Evolutionary conservation across 2,113 vertebrate genomes (phyloP).

Genomic region (Carassius carassius): DNA sequence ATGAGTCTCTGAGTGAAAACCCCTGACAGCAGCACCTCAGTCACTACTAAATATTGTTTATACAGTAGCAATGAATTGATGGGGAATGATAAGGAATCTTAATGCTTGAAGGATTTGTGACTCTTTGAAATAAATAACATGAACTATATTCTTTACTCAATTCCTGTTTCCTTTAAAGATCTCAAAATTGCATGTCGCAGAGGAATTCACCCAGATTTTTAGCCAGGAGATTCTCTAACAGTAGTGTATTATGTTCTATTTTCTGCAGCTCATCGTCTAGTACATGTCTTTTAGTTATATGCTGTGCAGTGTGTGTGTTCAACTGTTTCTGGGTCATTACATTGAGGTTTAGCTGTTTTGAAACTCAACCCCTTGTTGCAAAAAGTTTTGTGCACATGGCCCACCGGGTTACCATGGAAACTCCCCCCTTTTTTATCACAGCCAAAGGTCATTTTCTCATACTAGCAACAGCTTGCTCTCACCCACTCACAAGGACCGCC

Average conservation of each 20-base stretch:
- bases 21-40: no score
- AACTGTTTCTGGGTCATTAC: neutral
- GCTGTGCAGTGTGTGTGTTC: neutral
- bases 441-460: constrained; percentile 77
- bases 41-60: no score
- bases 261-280: neutral
- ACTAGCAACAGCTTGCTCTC: constrained; percentile 71
- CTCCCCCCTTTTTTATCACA: constrained; percentile 71
- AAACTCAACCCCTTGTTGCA: constrained; percentile 72
- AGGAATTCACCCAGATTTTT: neutral
- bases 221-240: neutral
- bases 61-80: no score
- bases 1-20: constrained; percentile 36
- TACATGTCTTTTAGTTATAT: neutral
- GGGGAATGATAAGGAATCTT: no score
- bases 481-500: constrained; percentile 68
- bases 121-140: neutral
- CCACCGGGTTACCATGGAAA: constrained; percentile 74
- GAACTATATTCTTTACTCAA: neutral
- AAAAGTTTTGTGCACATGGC: constrained; percentile 71
- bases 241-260: neutral
- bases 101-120: constrained; percentile 51
- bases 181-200: neutral
- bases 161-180: neutral
- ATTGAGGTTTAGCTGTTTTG: constrained; percentile 64